Evolutionary conservation across 2,888 invertebrate species (phyloP).

Genomic region (Euzophera pinguis): DNA sequence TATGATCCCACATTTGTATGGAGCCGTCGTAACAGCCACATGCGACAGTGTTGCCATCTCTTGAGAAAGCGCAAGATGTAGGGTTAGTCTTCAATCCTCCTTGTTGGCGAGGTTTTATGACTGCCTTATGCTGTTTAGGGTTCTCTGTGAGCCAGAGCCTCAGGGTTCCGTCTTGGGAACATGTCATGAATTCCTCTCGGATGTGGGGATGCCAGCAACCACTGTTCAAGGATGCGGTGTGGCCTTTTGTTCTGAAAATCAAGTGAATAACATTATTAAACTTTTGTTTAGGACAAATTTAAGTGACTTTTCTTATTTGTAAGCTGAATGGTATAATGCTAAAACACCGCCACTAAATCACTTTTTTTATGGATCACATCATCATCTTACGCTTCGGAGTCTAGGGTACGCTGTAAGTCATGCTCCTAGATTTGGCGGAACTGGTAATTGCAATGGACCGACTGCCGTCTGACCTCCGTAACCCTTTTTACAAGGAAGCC

Average conservation of each 20-base stretch:
- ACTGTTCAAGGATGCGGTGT: slow-evolving; percentile 92
- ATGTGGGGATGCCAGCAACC: slow-evolving; percentile 97
- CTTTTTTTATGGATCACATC: no score
- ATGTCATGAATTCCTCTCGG: slow-evolving; percentile 94
- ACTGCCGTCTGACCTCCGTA: no score
- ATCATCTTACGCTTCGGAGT: no score
- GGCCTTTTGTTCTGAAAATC: slow-evolving; percentile 88
- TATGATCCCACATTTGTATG: slow-evolving; percentile 97
- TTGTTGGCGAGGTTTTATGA: slow-evolving; percentile 92
- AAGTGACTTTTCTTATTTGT: no score
- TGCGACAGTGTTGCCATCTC: slow-evolving; percentile 92
- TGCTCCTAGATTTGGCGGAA: no score
- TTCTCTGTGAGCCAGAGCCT: slow-evolving; percentile 93
- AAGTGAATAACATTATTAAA: no score
- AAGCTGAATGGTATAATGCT: no score
- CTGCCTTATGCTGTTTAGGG: slow-evolving; percentile 86
- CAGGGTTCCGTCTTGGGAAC: slow-evolving; percentile 95
- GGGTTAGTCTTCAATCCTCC: slow-evolving; percentile 93
- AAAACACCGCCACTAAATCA: no score
- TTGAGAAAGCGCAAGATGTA: slow-evolving; percentile 89
- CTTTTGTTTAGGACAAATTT: no score
- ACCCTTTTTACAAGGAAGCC: no score
- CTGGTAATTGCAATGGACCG: no score
- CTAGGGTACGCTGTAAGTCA: no score
- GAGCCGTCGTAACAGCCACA: slow-evolving; percentile 97